A percentile compares a stretch with the other conserved stretches of the same genome.
These are phyloP conservation scores for Bedellia somnulentella DNA, from an alignment of 2,888 invertebrate genomes.

Conservation along the genomic window DNA sequence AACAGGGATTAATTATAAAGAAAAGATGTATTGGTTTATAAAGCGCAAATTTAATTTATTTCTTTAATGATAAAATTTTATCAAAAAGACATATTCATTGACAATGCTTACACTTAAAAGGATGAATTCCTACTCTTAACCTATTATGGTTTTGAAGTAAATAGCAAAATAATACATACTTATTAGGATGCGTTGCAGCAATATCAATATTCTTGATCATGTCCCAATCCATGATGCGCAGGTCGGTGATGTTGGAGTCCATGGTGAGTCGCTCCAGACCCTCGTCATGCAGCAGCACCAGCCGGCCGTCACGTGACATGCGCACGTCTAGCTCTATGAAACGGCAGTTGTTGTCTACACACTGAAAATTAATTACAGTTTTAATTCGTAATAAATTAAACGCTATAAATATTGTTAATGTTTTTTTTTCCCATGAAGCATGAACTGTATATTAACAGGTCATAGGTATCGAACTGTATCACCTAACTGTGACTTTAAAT, in stretches of 20 bases:
- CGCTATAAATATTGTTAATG: not conserved
- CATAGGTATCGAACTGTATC: too few species aligned
- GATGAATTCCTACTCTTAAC: too few species aligned
- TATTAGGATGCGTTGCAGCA: constrained; percentile 69
- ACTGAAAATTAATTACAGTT: constrained; percentile 41
- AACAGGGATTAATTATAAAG: too few species aligned
- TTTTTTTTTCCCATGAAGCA: not conserved
- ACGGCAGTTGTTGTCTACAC: constrained; percentile 69
- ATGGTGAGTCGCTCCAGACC: constrained; percentile 69
- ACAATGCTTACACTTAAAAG: too few species aligned
- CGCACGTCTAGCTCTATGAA: constrained; percentile 78
- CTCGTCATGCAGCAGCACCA: constrained; percentile 76
- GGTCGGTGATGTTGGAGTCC: constrained; percentile 36
- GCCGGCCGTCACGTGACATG: constrained; percentile 72
- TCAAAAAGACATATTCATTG: too few species aligned
- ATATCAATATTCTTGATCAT: constrained; percentile 66
- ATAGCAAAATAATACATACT: too few species aligned
- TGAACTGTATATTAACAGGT: too few species aligned
- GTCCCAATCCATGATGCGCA: constrained; percentile 64
- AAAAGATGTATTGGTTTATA: too few species aligned
- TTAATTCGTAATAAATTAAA: not conserved
- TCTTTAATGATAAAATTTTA: too few species aligned
- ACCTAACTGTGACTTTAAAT: too few species aligned
- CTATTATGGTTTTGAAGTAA: too few species aligned
- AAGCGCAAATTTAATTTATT: too few species aligned